phyloP scores from a whole-genome alignment of 2,797 vertebrate species.

The Acrossocheilus fasciatus region DNA sequence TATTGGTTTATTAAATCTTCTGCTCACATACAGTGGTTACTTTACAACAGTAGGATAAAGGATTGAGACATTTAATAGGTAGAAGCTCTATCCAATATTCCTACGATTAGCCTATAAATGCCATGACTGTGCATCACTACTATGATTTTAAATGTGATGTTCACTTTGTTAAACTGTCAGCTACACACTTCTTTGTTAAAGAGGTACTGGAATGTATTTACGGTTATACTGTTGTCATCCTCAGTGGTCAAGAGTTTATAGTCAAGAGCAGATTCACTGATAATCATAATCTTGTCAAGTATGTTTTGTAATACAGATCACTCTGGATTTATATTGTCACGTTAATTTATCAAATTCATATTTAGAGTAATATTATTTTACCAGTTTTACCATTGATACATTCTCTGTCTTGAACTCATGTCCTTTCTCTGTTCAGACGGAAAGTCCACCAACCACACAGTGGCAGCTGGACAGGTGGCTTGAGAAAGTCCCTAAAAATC shows the following conservation, averaged over 20 bases:
- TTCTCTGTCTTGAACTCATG: constrained; percentile 12
- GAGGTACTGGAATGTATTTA: neutral
- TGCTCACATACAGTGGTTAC: neutral
- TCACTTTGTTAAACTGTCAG: neutral
- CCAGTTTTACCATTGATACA: neutral
- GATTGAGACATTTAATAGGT: neutral
- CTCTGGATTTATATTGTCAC: neutral
- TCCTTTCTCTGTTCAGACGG: constrained; percentile 72
- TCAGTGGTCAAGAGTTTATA: neutral
- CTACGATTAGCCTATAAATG: neutral
- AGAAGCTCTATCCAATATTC: neutral
- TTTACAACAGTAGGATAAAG: neutral
- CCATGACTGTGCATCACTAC: neutral
- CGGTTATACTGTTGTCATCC: neutral
- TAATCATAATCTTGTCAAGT: neutral
- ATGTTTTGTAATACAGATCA: neutral
- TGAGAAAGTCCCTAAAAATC: constrained; percentile 88
- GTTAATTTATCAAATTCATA: neutral
- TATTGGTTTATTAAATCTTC: neutral
- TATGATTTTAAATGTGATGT: neutral
- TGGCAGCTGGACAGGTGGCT: constrained; percentile 99
- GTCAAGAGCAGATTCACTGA: neutral
- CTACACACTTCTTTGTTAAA: neutral
- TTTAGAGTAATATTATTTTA: neutral
- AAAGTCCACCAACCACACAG: constrained; percentile 86